phyloP scores from a whole-genome alignment of 1,140 invertebrate genomes.

The Ptiloglossa arizonensis region DNA sequence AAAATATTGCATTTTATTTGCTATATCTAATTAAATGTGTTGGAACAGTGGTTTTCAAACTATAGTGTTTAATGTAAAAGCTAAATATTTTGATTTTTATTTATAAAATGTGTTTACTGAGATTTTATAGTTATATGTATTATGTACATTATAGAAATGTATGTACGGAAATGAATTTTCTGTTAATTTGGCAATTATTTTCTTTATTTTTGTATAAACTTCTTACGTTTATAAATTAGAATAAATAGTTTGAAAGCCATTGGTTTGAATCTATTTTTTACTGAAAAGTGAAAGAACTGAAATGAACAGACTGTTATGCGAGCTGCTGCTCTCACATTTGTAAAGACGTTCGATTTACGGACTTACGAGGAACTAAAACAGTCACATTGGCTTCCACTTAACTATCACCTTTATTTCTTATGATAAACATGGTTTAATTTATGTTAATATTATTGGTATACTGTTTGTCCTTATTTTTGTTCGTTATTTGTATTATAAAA shows the following conservation, averaged over 20 bases:
- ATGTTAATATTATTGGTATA: slow-evolving; percentile 13
- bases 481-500: not conserved
- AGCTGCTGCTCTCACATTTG: slow-evolving; percentile 52
- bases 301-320: slow-evolving; percentile 35
- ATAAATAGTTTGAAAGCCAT: slow-evolving; percentile 1
- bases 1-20: slow-evolving; percentile 47
- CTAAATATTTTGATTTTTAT: not conserved
- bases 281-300: slow-evolving; percentile 12
- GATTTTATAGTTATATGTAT: not conserved
- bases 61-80: not conserved
- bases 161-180: not conserved
- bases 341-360: slow-evolving; percentile 50
- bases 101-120: not conserved
- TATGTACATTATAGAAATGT: not conserved
- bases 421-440: not conserved
- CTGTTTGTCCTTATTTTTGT: slow-evolving; percentile 22
- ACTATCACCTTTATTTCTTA: slow-evolving; percentile 30
- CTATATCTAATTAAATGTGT: slow-evolving; percentile 13
- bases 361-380: slow-evolving; percentile 46
- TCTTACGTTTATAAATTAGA: not conserved
- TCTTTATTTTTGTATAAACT: not conserved
- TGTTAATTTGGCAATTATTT: not conserved
- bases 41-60: slow-evolving; percentile 18
- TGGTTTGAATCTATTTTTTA: slow-evolving; percentile 22
- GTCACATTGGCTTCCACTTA: slow-evolving; percentile 64